Conservation (phyloP, 2,797 vertebrate genomes). For the Megaceryle alcyon region DNA sequence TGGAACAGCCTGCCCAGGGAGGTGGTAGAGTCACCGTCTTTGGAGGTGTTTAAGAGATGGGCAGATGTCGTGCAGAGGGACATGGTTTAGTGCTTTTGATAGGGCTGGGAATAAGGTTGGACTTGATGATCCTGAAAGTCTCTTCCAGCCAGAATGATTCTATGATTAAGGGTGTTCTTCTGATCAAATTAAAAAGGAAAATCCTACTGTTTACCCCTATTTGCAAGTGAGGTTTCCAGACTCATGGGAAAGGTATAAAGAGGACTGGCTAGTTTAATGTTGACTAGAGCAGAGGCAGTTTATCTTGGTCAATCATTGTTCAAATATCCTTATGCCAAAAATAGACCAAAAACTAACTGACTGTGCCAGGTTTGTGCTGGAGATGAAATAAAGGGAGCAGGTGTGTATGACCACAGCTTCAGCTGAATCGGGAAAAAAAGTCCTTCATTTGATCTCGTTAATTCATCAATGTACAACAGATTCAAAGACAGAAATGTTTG, state of each 20-base stretch:
- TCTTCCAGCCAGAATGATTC: too few species aligned
- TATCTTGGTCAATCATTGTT: constrained; percentile 20
- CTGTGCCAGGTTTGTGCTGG: not conserved
- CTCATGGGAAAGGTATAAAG: not conserved
- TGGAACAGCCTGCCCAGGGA: too few species aligned
- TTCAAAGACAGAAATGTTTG: not conserved
- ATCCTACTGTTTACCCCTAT: not conserved
- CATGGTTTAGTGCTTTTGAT: too few species aligned
- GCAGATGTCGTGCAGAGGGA: too few species aligned
- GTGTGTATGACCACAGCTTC: not conserved
- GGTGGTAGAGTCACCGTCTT: too few species aligned
- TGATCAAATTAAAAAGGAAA: not conserved
- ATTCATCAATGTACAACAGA: not conserved
- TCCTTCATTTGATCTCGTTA: not conserved
- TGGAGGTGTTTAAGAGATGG: too few species aligned
- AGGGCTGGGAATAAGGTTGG: too few species aligned
- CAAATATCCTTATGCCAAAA: constrained; percentile 30
- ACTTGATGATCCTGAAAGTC: too few species aligned
- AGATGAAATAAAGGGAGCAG: constrained; percentile 5
- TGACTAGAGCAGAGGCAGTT: not conserved
- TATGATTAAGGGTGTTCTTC: not conserved
- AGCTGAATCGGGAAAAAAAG: not conserved
- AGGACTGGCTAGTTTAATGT: not conserved
- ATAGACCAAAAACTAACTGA: not conserved
- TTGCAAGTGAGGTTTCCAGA: not conserved